Conservation (phyloP, 2,797 vertebrate genomes). For the Distichodus sexfasciatus region DNA sequence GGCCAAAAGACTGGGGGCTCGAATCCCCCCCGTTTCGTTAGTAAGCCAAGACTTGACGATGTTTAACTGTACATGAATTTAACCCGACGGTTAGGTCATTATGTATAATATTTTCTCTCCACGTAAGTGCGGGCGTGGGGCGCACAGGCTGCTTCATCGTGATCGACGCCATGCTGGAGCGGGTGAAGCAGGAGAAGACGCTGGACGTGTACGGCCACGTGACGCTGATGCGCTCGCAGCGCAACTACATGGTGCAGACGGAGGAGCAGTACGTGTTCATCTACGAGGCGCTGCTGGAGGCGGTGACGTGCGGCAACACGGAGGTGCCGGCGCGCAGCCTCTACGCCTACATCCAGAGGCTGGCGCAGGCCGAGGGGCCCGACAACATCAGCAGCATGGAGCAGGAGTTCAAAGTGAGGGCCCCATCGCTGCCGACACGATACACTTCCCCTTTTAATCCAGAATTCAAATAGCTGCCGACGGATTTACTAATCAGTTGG, state of each 20-base stretch:
- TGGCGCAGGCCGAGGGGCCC: conserved; percentile 91
- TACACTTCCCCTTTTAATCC: no score
- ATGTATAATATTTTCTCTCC: background rate
- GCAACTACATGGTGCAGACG: conserved; percentile 99
- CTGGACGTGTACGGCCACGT: conserved; percentile 97
- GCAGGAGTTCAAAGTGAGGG: conserved; percentile 95
- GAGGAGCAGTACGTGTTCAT: conserved; percentile 99
- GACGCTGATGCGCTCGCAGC: conserved; percentile 97
- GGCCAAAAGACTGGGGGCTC: no score
- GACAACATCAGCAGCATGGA: conserved; percentile 98
- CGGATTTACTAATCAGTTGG: no score
- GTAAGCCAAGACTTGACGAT: no score
- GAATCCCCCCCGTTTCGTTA: no score
- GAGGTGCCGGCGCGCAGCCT: conserved; percentile 97
- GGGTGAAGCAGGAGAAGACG: conserved; percentile 97
- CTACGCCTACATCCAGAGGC: conserved; percentile 97
- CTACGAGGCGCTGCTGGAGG: conserved; percentile 94
- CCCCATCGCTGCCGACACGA: background rate
- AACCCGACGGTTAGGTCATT: no score
- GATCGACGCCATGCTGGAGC: conserved; percentile 97
- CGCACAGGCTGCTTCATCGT: conserved; percentile 98
- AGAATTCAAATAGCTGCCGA: no score
- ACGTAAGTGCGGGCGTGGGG: conserved; percentile 89
- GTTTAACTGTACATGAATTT: no score
- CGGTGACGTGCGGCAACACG: conserved; percentile 95